Conservation (phyloP, 2,888 invertebrate species). For the Spilosoma lubricipeda region DNA sequence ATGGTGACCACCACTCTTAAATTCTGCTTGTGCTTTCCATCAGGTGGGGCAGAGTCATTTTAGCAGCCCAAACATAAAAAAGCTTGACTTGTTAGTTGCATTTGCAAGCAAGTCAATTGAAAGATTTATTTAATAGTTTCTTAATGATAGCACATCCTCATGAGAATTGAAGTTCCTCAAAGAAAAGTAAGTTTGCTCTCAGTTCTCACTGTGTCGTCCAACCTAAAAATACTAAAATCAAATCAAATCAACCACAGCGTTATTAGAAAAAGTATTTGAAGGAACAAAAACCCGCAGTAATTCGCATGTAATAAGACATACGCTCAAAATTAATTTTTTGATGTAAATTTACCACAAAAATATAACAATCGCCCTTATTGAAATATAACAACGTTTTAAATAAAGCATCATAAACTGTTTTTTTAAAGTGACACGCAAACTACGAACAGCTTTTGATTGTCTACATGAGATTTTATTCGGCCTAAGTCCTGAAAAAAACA, state of each 20-base stretch:
- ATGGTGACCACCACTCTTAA: too few species aligned
- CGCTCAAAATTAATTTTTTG: background rate
- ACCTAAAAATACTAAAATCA: background rate
- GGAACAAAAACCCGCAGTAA: background rate
- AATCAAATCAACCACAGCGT: too few species aligned
- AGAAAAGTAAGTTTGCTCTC: too few species aligned
- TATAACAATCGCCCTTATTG: constrained; percentile 6
- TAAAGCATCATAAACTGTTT: constrained; percentile 53
- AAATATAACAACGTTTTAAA: constrained; percentile 50
- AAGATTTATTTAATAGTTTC: too few species aligned
- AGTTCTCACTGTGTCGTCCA: too few species aligned
- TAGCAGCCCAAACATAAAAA: too few species aligned
- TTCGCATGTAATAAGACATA: background rate
- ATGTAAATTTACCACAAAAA: background rate
- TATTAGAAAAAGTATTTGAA: background rate
- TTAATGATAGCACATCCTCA: too few species aligned
- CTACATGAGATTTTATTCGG: constrained; percentile 68
- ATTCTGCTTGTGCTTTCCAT: too few species aligned
- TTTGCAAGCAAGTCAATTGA: background rate
- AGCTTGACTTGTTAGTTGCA: too few species aligned
- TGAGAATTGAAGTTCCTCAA: too few species aligned
- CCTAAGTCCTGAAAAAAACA: constrained; percentile 56
- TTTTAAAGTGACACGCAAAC: constrained; percentile 41
- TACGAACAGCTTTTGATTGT: constrained; percentile 67
- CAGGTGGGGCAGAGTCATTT: too few species aligned